Conservation (phyloP, 2,888 invertebrate genomes). For the Catocala fraxini region DNA sequence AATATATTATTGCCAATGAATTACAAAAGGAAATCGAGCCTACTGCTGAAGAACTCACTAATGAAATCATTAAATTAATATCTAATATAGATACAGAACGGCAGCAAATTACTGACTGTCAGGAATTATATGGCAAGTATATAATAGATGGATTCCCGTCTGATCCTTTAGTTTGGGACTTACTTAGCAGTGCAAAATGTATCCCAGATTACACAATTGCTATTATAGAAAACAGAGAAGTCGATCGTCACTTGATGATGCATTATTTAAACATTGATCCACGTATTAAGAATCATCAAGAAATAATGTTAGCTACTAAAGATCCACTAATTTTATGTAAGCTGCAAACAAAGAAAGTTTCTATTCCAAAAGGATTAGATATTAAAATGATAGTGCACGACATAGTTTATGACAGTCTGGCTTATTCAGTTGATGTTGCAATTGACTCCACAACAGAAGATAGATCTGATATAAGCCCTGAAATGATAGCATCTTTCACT, state of each 20-base stretch:
- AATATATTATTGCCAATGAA: constrained; percentile 72
- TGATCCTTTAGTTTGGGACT: constrained; percentile 80
- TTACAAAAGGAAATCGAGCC: constrained; percentile 77
- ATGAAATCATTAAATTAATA: constrained; percentile 72
- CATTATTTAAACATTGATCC: constrained; percentile 70
- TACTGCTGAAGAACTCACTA: constrained; percentile 75
- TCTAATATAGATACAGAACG: constrained; percentile 68
- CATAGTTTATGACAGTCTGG: constrained; percentile 44
- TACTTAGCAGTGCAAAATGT: constrained; percentile 74
- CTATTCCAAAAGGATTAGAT: constrained; percentile 42
- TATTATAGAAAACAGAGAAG: constrained; percentile 83
- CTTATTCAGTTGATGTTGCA: neutral
- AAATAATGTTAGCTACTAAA: constrained; percentile 62
- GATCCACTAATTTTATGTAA: constrained; percentile 73
- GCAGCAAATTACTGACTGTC: constrained; percentile 56
- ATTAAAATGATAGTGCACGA: constrained; percentile 60
- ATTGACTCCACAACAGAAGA: neutral
- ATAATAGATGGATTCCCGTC: constrained; percentile 88
- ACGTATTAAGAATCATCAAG: constrained; percentile 62
- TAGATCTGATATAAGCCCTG: constrained; percentile 50
- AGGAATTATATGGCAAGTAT: constrained; percentile 83
- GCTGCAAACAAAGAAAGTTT: constrained; percentile 47
- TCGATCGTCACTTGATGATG: constrained; percentile 66
- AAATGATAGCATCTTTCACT: constrained; percentile 54
- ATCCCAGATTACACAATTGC: constrained; percentile 87